Conservation (phyloP, 2,888 invertebrate species). For the Polymixis lichenea region DNA sequence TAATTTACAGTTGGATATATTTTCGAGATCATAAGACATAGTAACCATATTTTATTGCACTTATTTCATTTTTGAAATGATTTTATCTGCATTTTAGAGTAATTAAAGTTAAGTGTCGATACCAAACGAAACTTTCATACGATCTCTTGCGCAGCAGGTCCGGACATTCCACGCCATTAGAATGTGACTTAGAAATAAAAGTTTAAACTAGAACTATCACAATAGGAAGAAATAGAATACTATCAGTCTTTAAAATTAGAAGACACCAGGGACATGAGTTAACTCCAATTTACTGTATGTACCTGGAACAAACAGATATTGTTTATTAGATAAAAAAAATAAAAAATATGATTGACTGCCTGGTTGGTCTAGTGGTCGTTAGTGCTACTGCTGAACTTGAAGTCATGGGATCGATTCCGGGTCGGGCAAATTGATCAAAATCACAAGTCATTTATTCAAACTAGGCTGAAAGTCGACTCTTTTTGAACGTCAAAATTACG, state of each 20-base stretch:
- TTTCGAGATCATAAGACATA: constrained; percentile 72
- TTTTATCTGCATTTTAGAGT: constrained; percentile 56
- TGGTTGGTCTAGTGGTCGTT: too few species aligned
- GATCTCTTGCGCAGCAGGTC: constrained; percentile 36
- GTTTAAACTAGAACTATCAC: constrained; percentile 80
- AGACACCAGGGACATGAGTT: constrained; percentile 78
- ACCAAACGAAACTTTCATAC: constrained; percentile 46
- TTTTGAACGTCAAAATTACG: too few species aligned
- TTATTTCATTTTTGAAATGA: constrained; percentile 70
- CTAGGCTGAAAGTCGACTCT: too few species aligned
- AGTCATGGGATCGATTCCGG: too few species aligned
- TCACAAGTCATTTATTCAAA: too few species aligned
- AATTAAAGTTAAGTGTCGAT: constrained; percentile 48
- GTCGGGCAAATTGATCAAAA: too few species aligned
- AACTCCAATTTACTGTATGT: constrained; percentile 66
- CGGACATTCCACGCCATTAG: constrained; percentile 54
- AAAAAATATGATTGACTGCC: too few species aligned
- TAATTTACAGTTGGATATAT: constrained; percentile 64
- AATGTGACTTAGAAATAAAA: constrained; percentile 60
- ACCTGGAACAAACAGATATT: constrained; percentile 77
- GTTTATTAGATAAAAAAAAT: constrained; percentile 2
- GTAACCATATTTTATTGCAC: constrained; percentile 61
- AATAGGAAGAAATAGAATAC: constrained; percentile 81
- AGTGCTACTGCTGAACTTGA: too few species aligned
- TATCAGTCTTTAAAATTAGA: constrained; percentile 85